Evolutionary conservation across 1,140 invertebrate genomes (phyloP).

Genomic region (Drosophila ananassae): DNA sequence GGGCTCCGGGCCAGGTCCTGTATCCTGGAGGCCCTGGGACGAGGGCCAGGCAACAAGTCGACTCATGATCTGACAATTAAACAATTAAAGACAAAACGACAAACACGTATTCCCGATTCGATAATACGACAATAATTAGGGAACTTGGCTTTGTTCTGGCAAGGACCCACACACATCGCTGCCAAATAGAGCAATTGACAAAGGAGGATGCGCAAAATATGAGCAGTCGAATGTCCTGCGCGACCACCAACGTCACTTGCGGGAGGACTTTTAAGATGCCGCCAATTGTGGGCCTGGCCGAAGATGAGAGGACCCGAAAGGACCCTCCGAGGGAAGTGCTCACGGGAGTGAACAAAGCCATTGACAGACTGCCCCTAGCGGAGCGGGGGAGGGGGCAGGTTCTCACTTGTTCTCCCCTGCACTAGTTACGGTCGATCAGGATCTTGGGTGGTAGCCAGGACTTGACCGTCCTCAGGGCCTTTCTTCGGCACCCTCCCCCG

Average conservation of each 20-base stretch:
- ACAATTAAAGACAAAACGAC: constrained; percentile 75
- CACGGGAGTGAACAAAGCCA: constrained; percentile 70
- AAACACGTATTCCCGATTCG: constrained; percentile 57
- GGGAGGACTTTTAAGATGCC: constrained; percentile 59
- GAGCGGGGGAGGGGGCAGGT: constrained; percentile 12
- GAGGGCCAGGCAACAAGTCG: constrained; percentile 45
- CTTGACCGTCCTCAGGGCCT: constrained; percentile 1
- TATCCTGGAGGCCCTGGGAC: constrained; percentile 5
- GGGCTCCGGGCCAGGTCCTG: neutral
- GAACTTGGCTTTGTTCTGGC: constrained; percentile 32
- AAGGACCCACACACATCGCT: constrained; percentile 46
- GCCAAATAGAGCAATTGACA: constrained; percentile 80
- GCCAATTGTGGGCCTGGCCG: constrained; percentile 59
- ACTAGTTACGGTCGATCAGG: constrained; percentile 56
- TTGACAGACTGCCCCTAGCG: constrained; percentile 60
- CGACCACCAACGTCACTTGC: constrained; percentile 65
- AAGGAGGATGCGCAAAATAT: constrained; percentile 73
- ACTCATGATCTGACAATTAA: constrained; percentile 74
- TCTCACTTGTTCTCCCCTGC: constrained; percentile 24
- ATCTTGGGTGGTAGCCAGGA: constrained; percentile 52
- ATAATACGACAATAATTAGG: constrained; percentile 82
- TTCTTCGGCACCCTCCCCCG: constrained; percentile 35
- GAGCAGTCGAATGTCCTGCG: constrained; percentile 20
- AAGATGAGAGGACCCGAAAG: constrained; percentile 69
- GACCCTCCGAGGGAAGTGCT: constrained; percentile 16